Evolutionary conservation across 2,113 vertebrate species (phyloP).

Genomic region (Rhombomys opimus): DNA sequence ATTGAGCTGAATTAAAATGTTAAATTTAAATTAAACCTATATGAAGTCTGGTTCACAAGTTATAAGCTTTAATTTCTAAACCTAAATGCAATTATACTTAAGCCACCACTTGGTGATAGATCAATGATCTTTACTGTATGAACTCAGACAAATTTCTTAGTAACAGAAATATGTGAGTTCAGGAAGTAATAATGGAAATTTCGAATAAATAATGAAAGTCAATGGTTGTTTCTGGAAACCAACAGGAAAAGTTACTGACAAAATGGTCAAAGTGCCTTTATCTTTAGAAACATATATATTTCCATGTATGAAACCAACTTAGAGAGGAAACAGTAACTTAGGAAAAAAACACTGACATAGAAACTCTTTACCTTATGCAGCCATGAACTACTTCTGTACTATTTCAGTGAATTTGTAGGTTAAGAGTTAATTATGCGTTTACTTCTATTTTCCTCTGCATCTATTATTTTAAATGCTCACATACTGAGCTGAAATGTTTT

Average conservation of each 20-base stretch:
- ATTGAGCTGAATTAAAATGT: conserved; percentile 62
- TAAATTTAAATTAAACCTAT: conserved; percentile 66
- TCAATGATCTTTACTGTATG: conserved; percentile 32
- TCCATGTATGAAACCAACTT: background rate
- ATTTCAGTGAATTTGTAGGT: conserved; percentile 25
- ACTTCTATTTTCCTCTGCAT: background rate
- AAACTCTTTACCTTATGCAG: background rate
- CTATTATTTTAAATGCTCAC: conserved; percentile 38
- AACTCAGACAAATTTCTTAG: conserved; percentile 57
- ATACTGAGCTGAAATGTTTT: conserved; percentile 16
- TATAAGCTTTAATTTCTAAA: conserved; percentile 60
- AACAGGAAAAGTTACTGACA: background rate
- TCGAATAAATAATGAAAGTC: conserved; percentile 51
- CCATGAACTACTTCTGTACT: background rate
- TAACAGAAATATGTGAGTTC: conserved; percentile 16
- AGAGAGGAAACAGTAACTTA: conserved; percentile 48
- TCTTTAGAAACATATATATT: conserved; percentile 21
- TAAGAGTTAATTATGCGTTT: conserved; percentile 47
- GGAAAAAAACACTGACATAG: background rate
- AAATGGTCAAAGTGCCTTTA: conserved; percentile 20
- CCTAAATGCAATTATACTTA: conserved; percentile 69
- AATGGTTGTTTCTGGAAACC: conserved; percentile 4
- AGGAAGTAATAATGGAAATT: background rate
- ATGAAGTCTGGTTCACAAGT: conserved; percentile 57
- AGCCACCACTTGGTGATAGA: conserved; percentile 8